Evolutionary conservation across 2,113 vertebrate species (phyloP).

Genomic region (Rhinopomastus cyanomelas): DNA sequence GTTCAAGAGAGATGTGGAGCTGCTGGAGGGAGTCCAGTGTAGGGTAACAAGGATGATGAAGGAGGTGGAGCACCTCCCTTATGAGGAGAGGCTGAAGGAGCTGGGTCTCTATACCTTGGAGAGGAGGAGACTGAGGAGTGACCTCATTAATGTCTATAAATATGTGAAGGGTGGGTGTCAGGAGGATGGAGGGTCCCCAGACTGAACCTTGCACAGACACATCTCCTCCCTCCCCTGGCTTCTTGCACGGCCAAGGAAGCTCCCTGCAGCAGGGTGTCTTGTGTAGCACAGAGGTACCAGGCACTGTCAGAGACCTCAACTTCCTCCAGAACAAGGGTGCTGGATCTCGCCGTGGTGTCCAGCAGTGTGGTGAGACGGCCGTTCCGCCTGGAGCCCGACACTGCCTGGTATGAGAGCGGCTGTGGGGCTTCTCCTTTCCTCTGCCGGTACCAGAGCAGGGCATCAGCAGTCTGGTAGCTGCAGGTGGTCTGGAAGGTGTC

Average conservation of each 20-base stretch:
- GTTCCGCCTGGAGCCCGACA: rapidly evolving
- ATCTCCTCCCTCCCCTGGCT: neutral
- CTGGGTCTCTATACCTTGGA: no score
- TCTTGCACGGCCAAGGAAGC: neutral
- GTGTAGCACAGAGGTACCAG: neutral
- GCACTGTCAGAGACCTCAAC: neutral
- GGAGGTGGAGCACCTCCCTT: no score
- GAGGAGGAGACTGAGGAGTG: no score
- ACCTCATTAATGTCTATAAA: no score
- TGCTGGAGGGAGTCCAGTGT: no score
- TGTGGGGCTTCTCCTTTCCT: neutral
- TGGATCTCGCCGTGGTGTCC: neutral
- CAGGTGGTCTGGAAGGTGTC: neutral
- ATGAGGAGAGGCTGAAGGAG: no score
- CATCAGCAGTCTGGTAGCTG: rapidly evolving
- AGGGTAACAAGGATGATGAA: no score
- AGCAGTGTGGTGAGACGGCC: rapidly evolving
- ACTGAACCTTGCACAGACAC: neutral
- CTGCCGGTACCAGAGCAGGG: rapidly evolving
- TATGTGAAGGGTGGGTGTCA: no score
- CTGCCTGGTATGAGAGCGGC: rapidly evolving
- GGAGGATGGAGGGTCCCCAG: no score
- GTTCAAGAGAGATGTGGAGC: no score
- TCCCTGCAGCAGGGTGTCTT: neutral
- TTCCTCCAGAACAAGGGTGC: neutral